Base-by-base conservation (phyloP, 1,140 invertebrate species). In the Grapholita molesta region DNA sequence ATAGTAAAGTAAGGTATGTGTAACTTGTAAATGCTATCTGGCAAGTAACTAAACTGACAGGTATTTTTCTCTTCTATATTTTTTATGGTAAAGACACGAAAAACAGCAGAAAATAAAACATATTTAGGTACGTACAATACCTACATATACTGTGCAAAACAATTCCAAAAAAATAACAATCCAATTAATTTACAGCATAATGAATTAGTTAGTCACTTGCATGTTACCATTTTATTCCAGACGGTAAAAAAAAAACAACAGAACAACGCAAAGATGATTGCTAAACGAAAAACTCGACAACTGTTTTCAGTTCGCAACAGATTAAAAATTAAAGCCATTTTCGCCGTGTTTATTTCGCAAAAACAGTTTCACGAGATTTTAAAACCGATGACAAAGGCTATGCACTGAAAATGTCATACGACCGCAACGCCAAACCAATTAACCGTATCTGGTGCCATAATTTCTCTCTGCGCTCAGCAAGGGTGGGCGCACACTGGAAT, bases 371-470 rank as follows among this genome's bases (percentile, higher is more conserved):
- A 70, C 65, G 64, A 70, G 84, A 78, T 84, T 83, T 83, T 83
- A 82, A 85, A 84, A 84, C 80, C 85, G 85, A 83, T 87, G 86
- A 90, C 86, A 90, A 85, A 84, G 77, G 82, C 88, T 85, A 78
- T 85, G 83, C 83, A 79, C 79, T 82, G 85, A 79, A 88, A 88
- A 90, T 90, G 86, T 88, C 85, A 88, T 71, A 77, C 78, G 78
- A 88, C 88, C 88, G 79, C 88, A 90, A 79, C 83, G 83, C 72
- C 83, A 86, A 87, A 87, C 86, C 88, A 88, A 90, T 90, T 90
- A 90, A 84, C 79, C 85, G 83, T 88, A 87, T 86, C 82, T 86
- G 78, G 80, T 77, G 78, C 77, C 80, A 87, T 90, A 90, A 88
- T 90, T 85, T 69, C 68, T 69, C 78, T 79, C 76, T 71, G 70